A percentile compares a stretch with the other conserved stretches of the same genome.
Evolutionary conservation across 2,888 invertebrate species (phyloP).

Genomic region (Diploptera punctata): DNA sequence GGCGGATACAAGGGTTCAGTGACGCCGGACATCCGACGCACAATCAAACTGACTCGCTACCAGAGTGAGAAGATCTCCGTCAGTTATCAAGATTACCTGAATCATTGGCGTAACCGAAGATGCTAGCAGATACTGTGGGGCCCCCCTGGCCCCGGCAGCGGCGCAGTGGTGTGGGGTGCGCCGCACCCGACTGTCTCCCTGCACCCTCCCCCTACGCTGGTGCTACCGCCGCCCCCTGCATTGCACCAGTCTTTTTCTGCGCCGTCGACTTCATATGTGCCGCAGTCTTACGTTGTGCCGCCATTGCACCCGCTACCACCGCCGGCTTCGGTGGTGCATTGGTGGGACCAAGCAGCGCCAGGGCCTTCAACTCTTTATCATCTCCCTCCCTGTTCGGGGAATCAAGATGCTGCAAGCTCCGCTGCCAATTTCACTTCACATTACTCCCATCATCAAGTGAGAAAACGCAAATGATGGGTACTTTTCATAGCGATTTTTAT

Average conservation of each 20-base stretch:
- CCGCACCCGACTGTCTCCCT: constrained; percentile 35
- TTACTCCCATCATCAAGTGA: constrained; percentile 37
- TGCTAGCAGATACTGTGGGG: constrained; percentile 76
- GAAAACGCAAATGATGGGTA: constrained; percentile 40
- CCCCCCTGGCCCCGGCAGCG: constrained; percentile 52
- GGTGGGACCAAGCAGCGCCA: constrained; percentile 39
- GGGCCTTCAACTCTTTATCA: constrained; percentile 37
- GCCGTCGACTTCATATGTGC: constrained; percentile 35
- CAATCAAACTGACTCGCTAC: constrained; percentile 94
- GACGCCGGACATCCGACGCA: constrained; percentile 84
- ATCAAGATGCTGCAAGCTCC: constrained; percentile 28
- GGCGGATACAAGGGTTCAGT: constrained; percentile 94
- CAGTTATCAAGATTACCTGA: constrained; percentile 83
- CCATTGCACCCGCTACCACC: constrained; percentile 31
- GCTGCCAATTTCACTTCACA: constrained; percentile 34
- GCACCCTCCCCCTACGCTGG: constrained; percentile 28
- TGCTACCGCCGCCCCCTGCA: constrained; percentile 29
- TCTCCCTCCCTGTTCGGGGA: constrained; percentile 23
- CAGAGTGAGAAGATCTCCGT: constrained; percentile 95
- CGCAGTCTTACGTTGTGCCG: constrained; percentile 33
- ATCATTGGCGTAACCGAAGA: constrained; percentile 66
- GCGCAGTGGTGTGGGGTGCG: constrained; percentile 39
- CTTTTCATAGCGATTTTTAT: neutral
- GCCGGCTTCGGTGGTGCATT: constrained; percentile 34
- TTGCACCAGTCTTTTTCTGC: constrained; percentile 31